Evolutionary conservation across 2,888 invertebrate species (phyloP).

Genomic region (Acronicta aceris): DNA sequence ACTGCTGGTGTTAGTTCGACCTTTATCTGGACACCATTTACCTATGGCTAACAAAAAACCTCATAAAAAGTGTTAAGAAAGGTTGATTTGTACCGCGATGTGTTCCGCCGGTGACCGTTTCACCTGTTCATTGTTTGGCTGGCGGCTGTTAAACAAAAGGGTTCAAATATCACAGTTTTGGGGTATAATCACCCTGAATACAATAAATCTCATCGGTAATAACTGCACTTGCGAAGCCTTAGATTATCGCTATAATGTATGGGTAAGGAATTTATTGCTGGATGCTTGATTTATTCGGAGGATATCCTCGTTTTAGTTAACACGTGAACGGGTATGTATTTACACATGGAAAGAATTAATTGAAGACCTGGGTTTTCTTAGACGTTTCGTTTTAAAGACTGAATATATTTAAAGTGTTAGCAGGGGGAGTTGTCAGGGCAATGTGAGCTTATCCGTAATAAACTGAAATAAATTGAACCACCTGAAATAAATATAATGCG

Average conservation of each 20-base stretch:
- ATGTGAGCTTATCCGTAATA: no score
- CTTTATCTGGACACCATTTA: conserved; percentile 88
- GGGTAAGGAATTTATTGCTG: conserved; percentile 70
- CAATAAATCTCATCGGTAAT: conserved; percentile 86
- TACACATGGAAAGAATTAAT: conserved; percentile 27
- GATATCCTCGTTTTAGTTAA: conserved; percentile 60
- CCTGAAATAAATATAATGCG: no score
- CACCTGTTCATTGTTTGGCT: conserved; percentile 87
- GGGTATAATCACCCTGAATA: conserved; percentile 79
- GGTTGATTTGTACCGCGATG: conserved; percentile 73
- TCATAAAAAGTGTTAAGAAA: conserved; percentile 86
- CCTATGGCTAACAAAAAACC: conserved; percentile 76
- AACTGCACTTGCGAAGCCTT: conserved; percentile 84
- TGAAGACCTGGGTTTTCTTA: conserved; percentile 19
- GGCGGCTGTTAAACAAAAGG: conserved; percentile 86
- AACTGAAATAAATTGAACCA: no score
- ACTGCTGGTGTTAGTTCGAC: conserved; percentile 89
- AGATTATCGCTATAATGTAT: conserved; percentile 80
- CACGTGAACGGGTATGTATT: conserved; percentile 40
- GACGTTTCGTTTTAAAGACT: neutral
- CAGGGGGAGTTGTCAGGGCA: no score
- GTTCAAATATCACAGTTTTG: conserved; percentile 87
- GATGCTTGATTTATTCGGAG: conserved; percentile 76
- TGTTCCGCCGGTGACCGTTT: conserved; percentile 74
- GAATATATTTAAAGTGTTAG: no score